Base-by-base conservation (phyloP, 2,888 invertebrate species). In the Orchesella flavescens region DNA sequence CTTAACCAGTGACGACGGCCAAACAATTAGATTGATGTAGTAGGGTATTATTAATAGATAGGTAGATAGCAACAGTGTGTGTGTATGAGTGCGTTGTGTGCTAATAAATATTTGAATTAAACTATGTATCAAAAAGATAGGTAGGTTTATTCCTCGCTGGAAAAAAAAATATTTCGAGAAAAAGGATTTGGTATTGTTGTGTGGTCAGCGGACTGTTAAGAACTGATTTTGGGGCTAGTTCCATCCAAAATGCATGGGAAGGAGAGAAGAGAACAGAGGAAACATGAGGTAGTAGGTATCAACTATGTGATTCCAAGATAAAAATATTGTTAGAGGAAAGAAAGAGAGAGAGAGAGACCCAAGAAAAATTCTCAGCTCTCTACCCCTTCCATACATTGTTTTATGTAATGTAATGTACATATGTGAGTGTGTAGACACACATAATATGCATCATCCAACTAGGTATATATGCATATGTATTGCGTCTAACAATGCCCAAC, bases 181-280 rank as follows among this genome's bases (percentile, higher is more conserved):
- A n/a, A 53, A 53, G 13, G n/a, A 53, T 53, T 53, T 53, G 15
- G 53, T 53, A 53, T 19, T 57, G 68, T 68, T 43, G 24, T 21
- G 79, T 79, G 79, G 79, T 79, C 79, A 79, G 79, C 79, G 79
- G 79, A 79, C 79, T 79, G 79, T 79, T 79, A 79, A 79, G 79
- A 63, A 79, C 79, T 79, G 79, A 79, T 79, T 79, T 34, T 34
- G 49, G 71, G 65, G 63, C 79, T 71, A 34, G 34, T 34, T 34
- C 34, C 34, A 34, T 34, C 34, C 34, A 34, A 34, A 34, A 79
- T 72, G 79, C 79, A 79, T 79, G 79, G 79, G 71, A 44, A 34
- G 34, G 7, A 7, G 79, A 71, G 71, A 44, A 34, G 34, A 34
- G 34, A 34, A 34, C 34, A 34, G 34, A 34, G 34, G 34, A 34